phyloP scores from a whole-genome alignment of 2,113 vertebrate genomes.

The Donacobius atricapilla region DNA sequence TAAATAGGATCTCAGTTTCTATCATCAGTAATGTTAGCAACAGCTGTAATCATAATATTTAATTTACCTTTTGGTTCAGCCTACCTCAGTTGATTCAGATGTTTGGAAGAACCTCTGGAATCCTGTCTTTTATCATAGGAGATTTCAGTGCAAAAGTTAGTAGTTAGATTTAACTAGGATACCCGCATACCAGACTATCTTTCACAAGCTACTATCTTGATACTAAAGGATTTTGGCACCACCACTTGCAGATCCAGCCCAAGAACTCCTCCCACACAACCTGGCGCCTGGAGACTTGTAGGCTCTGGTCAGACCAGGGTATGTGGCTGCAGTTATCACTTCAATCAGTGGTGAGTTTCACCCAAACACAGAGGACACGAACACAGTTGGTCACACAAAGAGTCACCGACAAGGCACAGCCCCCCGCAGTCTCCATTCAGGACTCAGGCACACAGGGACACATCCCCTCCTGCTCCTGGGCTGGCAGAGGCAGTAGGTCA shows the following conservation, averaged over 20 bases:
- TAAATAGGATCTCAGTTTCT: not conserved
- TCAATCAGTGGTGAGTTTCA: not conserved
- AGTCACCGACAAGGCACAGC: rapidly evolving
- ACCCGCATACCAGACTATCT: not conserved
- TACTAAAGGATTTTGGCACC: not conserved
- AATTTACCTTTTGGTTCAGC: not conserved
- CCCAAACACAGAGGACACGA: rapidly evolving
- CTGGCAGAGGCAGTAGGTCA: not conserved
- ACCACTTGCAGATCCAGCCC: not conserved
- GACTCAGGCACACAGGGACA: not conserved
- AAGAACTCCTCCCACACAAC: not conserved
- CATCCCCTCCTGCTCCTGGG: rapidly evolving
- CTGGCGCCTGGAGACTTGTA: no score
- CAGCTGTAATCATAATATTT: not conserved
- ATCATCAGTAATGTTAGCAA: not conserved
- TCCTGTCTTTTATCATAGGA: not conserved
- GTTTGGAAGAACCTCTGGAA: not conserved
- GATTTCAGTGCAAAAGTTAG: not conserved
- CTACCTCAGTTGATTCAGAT: not conserved
- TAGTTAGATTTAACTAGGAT: not conserved
- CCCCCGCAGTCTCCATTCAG: not conserved
- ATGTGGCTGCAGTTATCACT: not conserved
- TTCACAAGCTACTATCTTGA: not conserved
- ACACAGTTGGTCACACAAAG: rapidly evolving
- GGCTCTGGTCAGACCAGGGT: not conserved